Evolutionary conservation across 2,113 vertebrate genomes (phyloP), one percentile per base, ranked within the genome.

Genomic region (Pygoscelis antarcticus): DNA sequence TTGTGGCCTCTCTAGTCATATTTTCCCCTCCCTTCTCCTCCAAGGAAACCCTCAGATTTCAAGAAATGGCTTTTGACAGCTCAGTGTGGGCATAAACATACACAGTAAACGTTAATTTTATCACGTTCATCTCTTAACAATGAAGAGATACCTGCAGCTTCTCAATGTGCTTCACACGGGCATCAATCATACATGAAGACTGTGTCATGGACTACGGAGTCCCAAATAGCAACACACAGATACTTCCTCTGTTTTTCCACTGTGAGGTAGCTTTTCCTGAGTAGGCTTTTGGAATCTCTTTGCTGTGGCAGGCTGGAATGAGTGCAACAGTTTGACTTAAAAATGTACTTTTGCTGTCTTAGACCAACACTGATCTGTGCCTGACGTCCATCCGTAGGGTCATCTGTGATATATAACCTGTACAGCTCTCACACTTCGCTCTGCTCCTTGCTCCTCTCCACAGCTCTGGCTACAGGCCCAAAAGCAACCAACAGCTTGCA

Each of bases 341-440:
- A 55, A 36, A 64, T 3, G 15, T 15, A 23, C 16, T 80, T 71
- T 11, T 25, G 30, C 66, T 46, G 66, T 5, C 42, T 40, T 10
- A 40, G 42, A 16, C 51, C 36, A 26, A 23, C 9, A 3, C 10
- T 1, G 30, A 14, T 21, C 30, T 4, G 23, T 3, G 51, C 55
- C 30, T 15, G 17, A 4, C 2, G 17, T 1, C 22, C n/a, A 20
- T 8, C 46, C 1, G 1, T 1, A 36, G 18, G 44, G 16, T 34
- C 25, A 19, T 44, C 34, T 3, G 60, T 4, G 32, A 5, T 2
- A 1, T 0, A 5, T 2, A 9, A 42, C 80, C 44, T 4, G 15
- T 0, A 5, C 2, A 1, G 74, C 54, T 6, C 49, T 5, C 12
- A 2, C 44, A 6, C 64, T 4, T 36, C 2, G 46, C 90, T 10